Base-by-base conservation (phyloP, 2,888 invertebrate genomes). In the Hartigia nigra region DNA sequence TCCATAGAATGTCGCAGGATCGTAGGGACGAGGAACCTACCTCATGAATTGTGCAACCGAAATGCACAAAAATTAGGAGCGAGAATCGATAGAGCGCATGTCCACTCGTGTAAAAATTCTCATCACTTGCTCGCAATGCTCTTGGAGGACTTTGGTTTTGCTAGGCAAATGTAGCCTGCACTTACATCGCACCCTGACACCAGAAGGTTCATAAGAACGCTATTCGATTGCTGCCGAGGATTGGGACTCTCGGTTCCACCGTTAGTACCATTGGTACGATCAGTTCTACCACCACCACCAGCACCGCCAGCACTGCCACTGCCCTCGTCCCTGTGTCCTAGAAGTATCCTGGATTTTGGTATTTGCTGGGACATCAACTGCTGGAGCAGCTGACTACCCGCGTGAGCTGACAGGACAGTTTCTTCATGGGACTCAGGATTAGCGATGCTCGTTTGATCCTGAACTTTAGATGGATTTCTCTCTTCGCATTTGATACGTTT, bases 131-230 rank as follows among this genome's bases (percentile, higher is more conserved):
- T 90, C 79, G 89, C 85, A 80, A 90, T 88, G 82, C 87, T 82
- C 85, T 79, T 76, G 81, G 77, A 76, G 78, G 90, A 86, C 87
- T 91, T 91, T 83, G 90, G 88, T 84, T 92, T 90, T 91, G 96
- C 95, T 92, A 96, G 94, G 92, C 97, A 97, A 90, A 96, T 95
- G 92, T 98, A 98, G 85, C 98, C 98, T 86, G 97, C 96, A 93
- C 96, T 96, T 91, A 97, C 96, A 92, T 98, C 98, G 92, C 97
- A 98, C 88, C 98, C 98, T 94, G 97, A 97, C 93, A 98, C 96
- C 93, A 98, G 94, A 87, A 98, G 95, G 93, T 98, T 98, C 95
- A 97, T 97, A 90, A 98, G 95, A 90, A 98, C 98, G 92, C 96
- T 96, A 86, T 95, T 95, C 78, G 95, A 95, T 80, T 93, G 94